Conservation (phyloP, 2,113 vertebrate species). For the Haliaeetus leucogaster region DNA sequence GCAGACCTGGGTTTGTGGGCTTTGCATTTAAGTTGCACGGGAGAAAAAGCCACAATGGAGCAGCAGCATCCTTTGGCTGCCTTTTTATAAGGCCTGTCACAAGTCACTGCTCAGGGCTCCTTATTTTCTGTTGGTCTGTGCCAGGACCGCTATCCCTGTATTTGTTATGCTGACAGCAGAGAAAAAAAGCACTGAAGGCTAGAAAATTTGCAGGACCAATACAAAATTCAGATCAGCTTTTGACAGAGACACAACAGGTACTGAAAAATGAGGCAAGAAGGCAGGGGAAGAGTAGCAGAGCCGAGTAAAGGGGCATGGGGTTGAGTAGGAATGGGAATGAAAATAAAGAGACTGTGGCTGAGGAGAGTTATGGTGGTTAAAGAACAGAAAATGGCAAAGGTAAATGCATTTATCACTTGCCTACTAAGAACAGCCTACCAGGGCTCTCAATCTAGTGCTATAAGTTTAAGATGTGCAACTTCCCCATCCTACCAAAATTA, state of each 20-base stretch:
- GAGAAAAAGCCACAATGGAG: accelerated
- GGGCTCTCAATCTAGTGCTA: not conserved
- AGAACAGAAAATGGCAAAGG: not conserved
- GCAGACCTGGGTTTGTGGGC: not conserved
- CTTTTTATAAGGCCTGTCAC: not conserved
- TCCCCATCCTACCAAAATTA: not conserved
- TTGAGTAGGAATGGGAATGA: not conserved
- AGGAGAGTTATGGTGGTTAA: no score
- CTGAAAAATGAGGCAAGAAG: not conserved
- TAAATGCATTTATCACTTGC: not conserved
- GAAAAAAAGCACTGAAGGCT: not conserved
- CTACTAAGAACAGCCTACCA: not conserved
- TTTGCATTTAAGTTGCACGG: not conserved
- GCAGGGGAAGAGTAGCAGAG: not conserved
- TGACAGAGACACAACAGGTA: not conserved
- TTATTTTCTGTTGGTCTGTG: not conserved
- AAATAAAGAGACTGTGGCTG: not conserved
- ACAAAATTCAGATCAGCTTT: not conserved
- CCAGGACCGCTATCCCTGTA: not conserved
- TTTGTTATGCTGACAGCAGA: not conserved
- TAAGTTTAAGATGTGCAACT: accelerated
- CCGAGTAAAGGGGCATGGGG: not conserved
- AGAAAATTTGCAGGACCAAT: not conserved
- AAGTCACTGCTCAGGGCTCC: not conserved
- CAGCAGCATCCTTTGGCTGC: accelerated